Evolutionary conservation across 2,888 invertebrate species (phyloP).

Genomic region (Elaeidobius kamerunicus): DNA sequence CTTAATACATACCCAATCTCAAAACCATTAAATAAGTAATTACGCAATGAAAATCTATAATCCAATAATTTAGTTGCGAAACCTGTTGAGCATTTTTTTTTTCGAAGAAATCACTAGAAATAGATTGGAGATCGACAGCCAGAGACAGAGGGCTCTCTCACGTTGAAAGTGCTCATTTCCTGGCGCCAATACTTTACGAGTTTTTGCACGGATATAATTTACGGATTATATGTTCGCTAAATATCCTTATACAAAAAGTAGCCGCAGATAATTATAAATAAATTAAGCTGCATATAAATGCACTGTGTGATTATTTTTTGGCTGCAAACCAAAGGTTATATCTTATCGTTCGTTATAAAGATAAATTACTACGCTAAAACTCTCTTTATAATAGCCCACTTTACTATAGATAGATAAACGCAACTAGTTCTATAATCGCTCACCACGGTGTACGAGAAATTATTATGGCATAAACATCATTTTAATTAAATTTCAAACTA

Average conservation of each 20-base stretch:
- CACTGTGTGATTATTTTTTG: too few species aligned
- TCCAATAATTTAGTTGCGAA: constrained; percentile 3
- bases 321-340: too few species aligned
- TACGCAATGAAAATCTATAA: constrained; percentile 3
- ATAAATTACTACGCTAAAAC: neutral
- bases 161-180: constrained; percentile 24
- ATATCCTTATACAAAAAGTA: too few species aligned
- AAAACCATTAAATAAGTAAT: constrained; percentile 9
- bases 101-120: constrained; percentile 26
- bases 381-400: neutral
- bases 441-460: neutral
- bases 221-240: neutral
- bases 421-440: neutral
- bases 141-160: constrained; percentile 18
- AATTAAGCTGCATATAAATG: too few species aligned
- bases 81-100: constrained; percentile 19
- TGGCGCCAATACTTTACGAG: constrained; percentile 22
- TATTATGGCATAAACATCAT: neutral
- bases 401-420: neutral
- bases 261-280: too few species aligned
- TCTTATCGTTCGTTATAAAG: neutral
- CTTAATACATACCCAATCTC: neutral
- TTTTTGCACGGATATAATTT: constrained; percentile 9
- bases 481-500: neutral
- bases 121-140: constrained; percentile 11